These are phyloP conservation scores for Gephyroberyx darwinii DNA, from an alignment of 2,797 vertebrate genomes.

Conservation along the genomic window DNA sequence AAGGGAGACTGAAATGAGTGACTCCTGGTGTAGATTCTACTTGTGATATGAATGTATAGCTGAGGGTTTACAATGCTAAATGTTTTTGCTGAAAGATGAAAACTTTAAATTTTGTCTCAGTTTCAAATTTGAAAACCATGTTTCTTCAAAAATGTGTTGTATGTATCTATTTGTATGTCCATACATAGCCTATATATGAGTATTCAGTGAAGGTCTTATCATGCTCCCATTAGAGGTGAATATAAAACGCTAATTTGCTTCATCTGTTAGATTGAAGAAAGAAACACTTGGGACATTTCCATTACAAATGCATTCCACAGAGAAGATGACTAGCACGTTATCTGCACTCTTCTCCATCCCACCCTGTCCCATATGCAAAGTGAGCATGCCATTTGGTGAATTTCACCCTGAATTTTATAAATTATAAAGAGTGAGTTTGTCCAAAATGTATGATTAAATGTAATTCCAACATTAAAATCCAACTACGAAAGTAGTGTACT, in stretches of 20 bases:
- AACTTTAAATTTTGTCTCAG: slow-evolving; percentile 56
- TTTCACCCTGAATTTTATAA: slow-evolving; percentile 79
- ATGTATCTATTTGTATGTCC: slow-evolving; percentile 75
- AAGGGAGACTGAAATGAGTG: slow-evolving; percentile 57
- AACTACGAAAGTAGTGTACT: slow-evolving; percentile 73
- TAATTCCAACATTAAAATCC: slow-evolving; percentile 81
- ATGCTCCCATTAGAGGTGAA: slow-evolving; percentile 73
- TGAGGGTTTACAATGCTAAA: slow-evolving; percentile 72
- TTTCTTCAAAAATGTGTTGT: slow-evolving; percentile 77
- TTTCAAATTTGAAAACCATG: slow-evolving; percentile 50
- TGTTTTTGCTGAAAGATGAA: slow-evolving; percentile 70
- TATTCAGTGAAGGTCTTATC: slow-evolving; percentile 77
- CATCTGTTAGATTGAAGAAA: slow-evolving; percentile 67
- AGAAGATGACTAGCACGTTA: slow-evolving; percentile 64
- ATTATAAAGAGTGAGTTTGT: slow-evolving; percentile 82
- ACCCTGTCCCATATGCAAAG: slow-evolving; percentile 66
- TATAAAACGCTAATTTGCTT: slow-evolving; percentile 72
- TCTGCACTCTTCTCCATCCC: slow-evolving; percentile 67
- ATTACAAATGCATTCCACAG: slow-evolving; percentile 66
- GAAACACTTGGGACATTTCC: slow-evolving; percentile 54
- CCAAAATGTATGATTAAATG: slow-evolving; percentile 84
- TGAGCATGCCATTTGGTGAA: slow-evolving; percentile 79
- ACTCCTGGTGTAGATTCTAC: slow-evolving; percentile 58
- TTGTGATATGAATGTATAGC: slow-evolving; percentile 67
- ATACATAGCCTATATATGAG: slow-evolving; percentile 74